A percentile compares a stretch with the other conserved stretches of the same genome.
Evolutionary conservation across 2,888 invertebrate genomes (phyloP).

Genomic region (Eumerus sabulonum): DNA sequence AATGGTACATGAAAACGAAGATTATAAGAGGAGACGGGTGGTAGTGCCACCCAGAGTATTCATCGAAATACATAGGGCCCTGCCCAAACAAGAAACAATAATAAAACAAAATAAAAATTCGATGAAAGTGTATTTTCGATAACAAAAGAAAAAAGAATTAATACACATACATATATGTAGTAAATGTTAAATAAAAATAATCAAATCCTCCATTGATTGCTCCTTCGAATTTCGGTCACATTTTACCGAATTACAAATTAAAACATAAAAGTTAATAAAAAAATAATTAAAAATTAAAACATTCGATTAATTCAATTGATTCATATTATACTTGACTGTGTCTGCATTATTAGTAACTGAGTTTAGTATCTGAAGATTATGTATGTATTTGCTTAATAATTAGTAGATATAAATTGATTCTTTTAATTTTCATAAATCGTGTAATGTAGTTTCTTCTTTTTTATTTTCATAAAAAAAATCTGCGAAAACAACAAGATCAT

Average conservation of each 20-base stretch:
- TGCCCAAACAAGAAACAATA: too few species aligned
- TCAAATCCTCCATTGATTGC: conserved; percentile 22
- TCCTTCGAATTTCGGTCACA: conserved; percentile 13
- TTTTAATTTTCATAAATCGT: conserved; percentile 32
- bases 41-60: too few species aligned
- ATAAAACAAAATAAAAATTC: too few species aligned
- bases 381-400: conserved; percentile 53
- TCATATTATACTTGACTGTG: conserved; percentile 57
- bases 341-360: conserved; percentile 53
- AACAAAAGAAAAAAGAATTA: conserved; percentile 44
- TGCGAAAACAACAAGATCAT: conserved; percentile 53
- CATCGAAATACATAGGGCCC: too few species aligned
- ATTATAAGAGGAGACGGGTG: too few species aligned
- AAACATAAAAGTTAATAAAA: conserved; percentile 44
- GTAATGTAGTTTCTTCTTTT: conserved; percentile 37
- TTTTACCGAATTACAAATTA: conserved; percentile 32
- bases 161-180: conserved; percentile 36
- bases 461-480: conserved; percentile 31
- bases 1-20: too few species aligned
- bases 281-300: too few species aligned
- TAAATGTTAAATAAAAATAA: conserved; percentile 55
- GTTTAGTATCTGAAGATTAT: conserved; percentile 59
- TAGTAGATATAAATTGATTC: conserved; percentile 45
- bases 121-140: conserved; percentile 30
- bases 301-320: too few species aligned